Conservation (phyloP, 2,113 vertebrate species). For the Ciconia maguari region DNA sequence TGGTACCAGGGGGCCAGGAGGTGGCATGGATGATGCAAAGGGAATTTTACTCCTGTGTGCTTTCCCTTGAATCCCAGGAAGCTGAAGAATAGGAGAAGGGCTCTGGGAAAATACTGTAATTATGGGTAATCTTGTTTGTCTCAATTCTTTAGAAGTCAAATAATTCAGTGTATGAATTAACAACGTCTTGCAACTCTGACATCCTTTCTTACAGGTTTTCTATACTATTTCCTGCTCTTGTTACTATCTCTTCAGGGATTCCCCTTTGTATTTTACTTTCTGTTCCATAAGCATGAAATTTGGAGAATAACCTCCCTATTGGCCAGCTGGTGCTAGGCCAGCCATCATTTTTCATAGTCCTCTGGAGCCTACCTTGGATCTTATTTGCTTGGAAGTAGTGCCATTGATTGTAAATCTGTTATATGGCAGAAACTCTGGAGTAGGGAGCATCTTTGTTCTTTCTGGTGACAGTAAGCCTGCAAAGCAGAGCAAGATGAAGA, state of each 20-base stretch:
- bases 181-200: not conserved
- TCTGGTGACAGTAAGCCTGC: not conserved
- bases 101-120: not conserved
- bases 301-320: not conserved
- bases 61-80: not conserved
- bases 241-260: not conserved
- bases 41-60: not conserved
- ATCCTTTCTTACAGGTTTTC: not conserved
- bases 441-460: not conserved
- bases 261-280: not conserved
- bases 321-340: conserved; percentile 26
- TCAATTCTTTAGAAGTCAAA: not conserved
- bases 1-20: not conserved
- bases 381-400: not conserved
- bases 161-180: not conserved
- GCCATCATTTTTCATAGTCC: not conserved
- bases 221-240: not conserved
- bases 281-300: not conserved
- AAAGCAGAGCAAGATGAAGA: not conserved
- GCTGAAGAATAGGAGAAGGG: not conserved
- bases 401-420: not conserved
- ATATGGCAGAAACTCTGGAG: not conserved
- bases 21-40: not conserved
- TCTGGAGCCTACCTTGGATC: conserved; percentile 8
- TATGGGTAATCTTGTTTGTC: not conserved